Base-by-base conservation (phyloP, 2,888 invertebrate species). In the Quadroppia sp. region DNA sequence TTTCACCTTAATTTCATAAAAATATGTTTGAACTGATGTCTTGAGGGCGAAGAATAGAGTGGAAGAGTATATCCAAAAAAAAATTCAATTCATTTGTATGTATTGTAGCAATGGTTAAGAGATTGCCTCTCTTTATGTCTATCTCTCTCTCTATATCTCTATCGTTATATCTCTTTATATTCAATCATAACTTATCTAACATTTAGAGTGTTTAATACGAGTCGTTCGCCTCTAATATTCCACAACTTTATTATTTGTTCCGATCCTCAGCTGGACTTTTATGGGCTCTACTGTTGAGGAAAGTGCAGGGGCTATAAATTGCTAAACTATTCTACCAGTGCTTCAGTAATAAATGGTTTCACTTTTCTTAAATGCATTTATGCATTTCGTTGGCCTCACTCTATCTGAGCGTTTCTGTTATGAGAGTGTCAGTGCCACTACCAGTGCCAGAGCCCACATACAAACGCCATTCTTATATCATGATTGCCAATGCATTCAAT, bases 261-360 rank as follows among this genome's bases (percentile, higher is more conserved):
- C 32, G 36, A 64, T 36, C 64, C 64, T 64, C 64, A 64, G 64
- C 64, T 64, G 64, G 64, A 64, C 64, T 64, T 59, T 59, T 59
- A 59, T 59, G 59, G 59, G 17, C 28, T 59, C 25, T 36, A 64
- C 64, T 40, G 11, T 40, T 64, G 64, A 36, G 4, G 6, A n/a
- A 3, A 36, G 64, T 2, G 36, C 15, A 11, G 40, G 56, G 56
- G 30, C 28, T 28, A 13, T 30, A 59, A 59, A 59, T 59, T 30
- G 30, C 59, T 59, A 59, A 59, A 59, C 59, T 59, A 59, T 59
- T 59, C 56, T n/a, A 11, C 50, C 17, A 28, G 6, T 6, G 30
- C 28, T 59, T 28, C 28, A 17, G 30, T 59, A 59, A 59, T 59
- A 59, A 59, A 59, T 59, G 30, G 20, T 50, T 20, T 4, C 59